phyloP scores from a whole-genome alignment of 1,140 invertebrate genomes.

The Papilio polytes region DNA sequence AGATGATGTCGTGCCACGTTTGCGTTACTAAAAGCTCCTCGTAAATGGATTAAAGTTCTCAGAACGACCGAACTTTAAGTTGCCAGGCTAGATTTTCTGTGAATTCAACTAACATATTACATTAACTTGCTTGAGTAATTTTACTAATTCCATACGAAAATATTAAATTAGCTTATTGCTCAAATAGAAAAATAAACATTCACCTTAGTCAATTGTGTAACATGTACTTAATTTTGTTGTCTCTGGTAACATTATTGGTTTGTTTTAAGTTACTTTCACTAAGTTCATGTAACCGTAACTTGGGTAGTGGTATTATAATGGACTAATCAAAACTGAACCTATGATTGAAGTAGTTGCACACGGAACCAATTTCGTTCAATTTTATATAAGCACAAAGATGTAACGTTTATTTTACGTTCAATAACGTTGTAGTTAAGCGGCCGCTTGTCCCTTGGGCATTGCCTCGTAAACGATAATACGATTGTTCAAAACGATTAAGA shows the following conservation, averaged over 20 bases:
- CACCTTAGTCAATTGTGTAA: too few relatives aligned
- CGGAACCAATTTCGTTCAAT: slow-evolving; percentile 7
- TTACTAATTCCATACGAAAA: neutral
- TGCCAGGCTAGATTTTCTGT: neutral
- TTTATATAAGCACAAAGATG: slow-evolving; percentile 11
- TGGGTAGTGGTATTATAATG: neutral
- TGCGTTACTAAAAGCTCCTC: slow-evolving; percentile 47
- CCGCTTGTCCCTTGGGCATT: slow-evolving; percentile 11
- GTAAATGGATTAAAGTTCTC: slow-evolving; percentile 51
- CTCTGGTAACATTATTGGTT: neutral
- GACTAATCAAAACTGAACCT: neutral
- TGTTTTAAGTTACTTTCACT: neutral
- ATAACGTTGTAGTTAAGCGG: neutral
- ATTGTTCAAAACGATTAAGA: slow-evolving; percentile 12
- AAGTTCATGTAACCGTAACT: neutral
- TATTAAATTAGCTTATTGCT: neutral
- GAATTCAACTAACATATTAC: neutral
- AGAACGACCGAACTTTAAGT: slow-evolving; percentile 1
- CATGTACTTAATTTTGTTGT: too few relatives aligned
- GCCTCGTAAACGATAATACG: slow-evolving; percentile 21
- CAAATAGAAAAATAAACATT: too few relatives aligned
- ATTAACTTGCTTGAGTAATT: slow-evolving; percentile 16
- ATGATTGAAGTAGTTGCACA: neutral
- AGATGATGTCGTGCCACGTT: slow-evolving; percentile 55
- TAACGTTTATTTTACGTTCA: slow-evolving; percentile 2